Percentiles rank a stretch among this genome's conserved stretches.
phyloP scores from a whole-genome alignment of 1,140 invertebrate genomes.

The Drosophila melanogaster region DNA sequence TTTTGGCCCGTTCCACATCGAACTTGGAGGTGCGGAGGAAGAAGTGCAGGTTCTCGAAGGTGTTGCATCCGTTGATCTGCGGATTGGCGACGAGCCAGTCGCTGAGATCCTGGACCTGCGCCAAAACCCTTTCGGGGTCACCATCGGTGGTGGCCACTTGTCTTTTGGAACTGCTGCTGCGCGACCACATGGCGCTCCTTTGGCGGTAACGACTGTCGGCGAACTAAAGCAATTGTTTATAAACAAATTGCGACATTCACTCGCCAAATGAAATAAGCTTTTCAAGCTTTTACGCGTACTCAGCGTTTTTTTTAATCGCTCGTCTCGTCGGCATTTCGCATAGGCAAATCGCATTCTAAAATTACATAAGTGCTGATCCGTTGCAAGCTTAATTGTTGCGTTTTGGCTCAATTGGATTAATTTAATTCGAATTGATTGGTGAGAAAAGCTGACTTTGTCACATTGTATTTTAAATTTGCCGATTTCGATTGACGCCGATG shows the following conservation, averaged over 20 bases:
- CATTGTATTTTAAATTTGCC: constrained; percentile 9
- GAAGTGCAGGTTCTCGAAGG: constrained; percentile 86
- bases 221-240: constrained; percentile 48
- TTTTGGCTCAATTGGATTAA: constrained; percentile 36
- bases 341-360: constrained; percentile 16
- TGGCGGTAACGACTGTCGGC: constrained; percentile 13
- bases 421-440: constrained; percentile 31
- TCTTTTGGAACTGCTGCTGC: constrained; percentile 22
- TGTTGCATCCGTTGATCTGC: constrained; percentile 79
- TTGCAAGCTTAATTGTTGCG: constrained; percentile 39
- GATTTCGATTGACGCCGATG: constrained; percentile 21
- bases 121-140: constrained; percentile 37
- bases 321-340: constrained; percentile 17
- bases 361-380: constrained; percentile 28
- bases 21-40: constrained; percentile 88
- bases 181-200: constrained; percentile 43
- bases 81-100: constrained; percentile 77
- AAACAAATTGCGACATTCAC: constrained; percentile 23
- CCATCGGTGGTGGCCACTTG: constrained; percentile 23
- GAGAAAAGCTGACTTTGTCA: constrained; percentile 12
- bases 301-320: constrained; percentile 11
- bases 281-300: constrained; percentile 21
- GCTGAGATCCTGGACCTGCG: constrained; percentile 63
- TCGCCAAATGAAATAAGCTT: constrained; percentile 29
- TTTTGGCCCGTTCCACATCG: constrained; percentile 86